These are phyloP conservation scores for Palythoa grandiflora DNA, from an alignment of 92 coral and sea anemone genomes.

Conservation along the genomic window DNA sequence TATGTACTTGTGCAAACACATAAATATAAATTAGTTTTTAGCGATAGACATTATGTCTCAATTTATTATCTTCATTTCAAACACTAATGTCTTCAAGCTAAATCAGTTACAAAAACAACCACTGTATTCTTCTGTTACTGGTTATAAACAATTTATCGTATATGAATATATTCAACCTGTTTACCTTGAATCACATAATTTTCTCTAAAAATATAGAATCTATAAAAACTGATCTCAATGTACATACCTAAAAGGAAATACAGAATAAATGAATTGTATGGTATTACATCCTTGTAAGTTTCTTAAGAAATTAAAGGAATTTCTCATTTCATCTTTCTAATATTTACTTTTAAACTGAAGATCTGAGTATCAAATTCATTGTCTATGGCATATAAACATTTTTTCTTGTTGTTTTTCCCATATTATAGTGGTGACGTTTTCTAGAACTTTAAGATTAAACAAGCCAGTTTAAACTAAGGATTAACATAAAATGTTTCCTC, in stretches of 20 bases:
- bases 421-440: too few species aligned
- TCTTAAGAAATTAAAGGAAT: background rate
- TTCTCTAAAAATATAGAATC: too few species aligned
- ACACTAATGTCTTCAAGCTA: background rate
- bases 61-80: background rate
- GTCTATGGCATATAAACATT: too few species aligned
- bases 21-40: background rate
- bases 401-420: too few species aligned
- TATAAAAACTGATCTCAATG: too few species aligned
- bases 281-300: background rate
- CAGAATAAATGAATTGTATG: too few species aligned
- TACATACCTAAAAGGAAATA: too few species aligned
- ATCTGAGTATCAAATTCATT: too few species aligned
- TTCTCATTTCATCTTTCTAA: background rate
- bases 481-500: too few species aligned
- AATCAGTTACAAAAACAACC: background rate
- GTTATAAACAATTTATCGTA: background rate
- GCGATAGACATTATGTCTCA: background rate
- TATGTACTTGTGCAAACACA: background rate
- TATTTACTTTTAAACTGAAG: background rate
- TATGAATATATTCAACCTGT: slow-evolving; percentile 1
- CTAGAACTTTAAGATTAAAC: too few species aligned
- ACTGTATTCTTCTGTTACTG: background rate
- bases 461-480: too few species aligned
- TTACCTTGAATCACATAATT: background rate